Base-by-base conservation (phyloP, 2,888 invertebrate genomes). In the Nemoura dubitans region DNA sequence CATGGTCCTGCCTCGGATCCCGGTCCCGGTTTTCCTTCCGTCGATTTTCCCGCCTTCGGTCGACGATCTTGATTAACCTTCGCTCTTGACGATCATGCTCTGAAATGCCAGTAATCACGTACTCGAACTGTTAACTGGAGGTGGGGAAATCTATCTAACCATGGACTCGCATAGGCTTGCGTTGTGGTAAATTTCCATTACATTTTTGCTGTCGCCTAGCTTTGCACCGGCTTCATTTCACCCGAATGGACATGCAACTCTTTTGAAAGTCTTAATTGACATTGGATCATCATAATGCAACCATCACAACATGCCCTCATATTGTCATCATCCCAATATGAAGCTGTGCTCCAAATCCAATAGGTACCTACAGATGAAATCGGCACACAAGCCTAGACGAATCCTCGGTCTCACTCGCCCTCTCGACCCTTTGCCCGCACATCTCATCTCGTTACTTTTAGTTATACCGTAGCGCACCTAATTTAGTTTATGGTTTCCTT, bases 401-500 rank as follows among this genome's bases (percentile, higher is more conserved):
- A 3, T 36, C 36, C 10, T 3, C 36, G 36, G 36, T 36, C 36
- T 36, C 3, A 21, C 59, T 59, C 16, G 16, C 3, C 59, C 59
- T 59, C 21, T 21, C 59, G 16, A 59, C 59, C 59, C 59, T 36
- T 10, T 6, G 2, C 2, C 59, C 59, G 59, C 59, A 59, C 59
- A 59, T 59, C 14, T 59, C 59, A 59, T 59, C 59, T 59, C 59
- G 21, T 59, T 59, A 59, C 10, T 59, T 59, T 59, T 59, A 59
- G 21, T 59, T 59, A n/a, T n/a, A 59, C 16, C 21, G 59, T 59
- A 59, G 59, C 10, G 59, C 59, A 59, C 28, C 28, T 78, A 78
- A 78, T 78, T 78, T 27, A 78, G 78, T 78, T 78, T 78, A 78
- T 78, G 78, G 28, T 78, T 78, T 78, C 78, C 78, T 78, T 78